Evolutionary conservation across 2,888 invertebrate species (phyloP).

Genomic region (Sphaerophoria rueppellii): DNA sequence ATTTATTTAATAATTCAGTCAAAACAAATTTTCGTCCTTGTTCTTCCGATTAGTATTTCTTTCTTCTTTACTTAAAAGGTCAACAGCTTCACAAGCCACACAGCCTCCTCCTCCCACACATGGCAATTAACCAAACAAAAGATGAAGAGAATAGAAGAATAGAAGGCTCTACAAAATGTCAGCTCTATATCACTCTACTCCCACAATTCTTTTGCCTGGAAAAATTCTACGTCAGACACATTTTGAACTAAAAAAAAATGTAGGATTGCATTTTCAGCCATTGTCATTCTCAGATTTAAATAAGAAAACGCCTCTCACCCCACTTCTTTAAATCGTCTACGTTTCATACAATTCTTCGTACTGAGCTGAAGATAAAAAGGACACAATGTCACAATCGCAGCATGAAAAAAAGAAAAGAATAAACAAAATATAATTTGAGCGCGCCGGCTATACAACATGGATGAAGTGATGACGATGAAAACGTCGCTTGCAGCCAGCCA

Average conservation of each 20-base stretch:
- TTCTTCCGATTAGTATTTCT: constrained; percentile 30
- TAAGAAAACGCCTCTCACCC: constrained; percentile 23
- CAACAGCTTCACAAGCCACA: constrained; percentile 62
- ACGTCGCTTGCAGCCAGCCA: constrained; percentile 13
- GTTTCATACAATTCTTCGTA: constrained; percentile 20
- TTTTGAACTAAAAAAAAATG: background rate
- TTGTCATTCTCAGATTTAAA: constrained; percentile 64
- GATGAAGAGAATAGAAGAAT: background rate
- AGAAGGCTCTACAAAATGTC: constrained; percentile 22
- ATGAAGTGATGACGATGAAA: constrained; percentile 24
- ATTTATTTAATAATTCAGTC: background rate
- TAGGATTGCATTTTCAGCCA: constrained; percentile 48
- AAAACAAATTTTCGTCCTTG: constrained; percentile 21
- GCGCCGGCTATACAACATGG: constrained; percentile 6
- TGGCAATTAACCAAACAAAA: background rate
- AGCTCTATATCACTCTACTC: constrained; percentile 30
- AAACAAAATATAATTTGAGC: constrained; percentile 50
- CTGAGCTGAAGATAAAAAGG: constrained; percentile 34
- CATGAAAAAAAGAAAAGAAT: constrained; percentile 1
- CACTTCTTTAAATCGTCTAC: background rate
- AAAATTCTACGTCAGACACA: background rate
- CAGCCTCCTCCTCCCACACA: constrained; percentile 3
- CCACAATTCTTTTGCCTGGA: background rate
- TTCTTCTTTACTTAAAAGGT: constrained; percentile 53
- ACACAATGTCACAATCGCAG: constrained; percentile 17